Evolutionary conservation across 2,888 invertebrate species (phyloP).

Genomic region (Shargacucullia verbasci): DNA sequence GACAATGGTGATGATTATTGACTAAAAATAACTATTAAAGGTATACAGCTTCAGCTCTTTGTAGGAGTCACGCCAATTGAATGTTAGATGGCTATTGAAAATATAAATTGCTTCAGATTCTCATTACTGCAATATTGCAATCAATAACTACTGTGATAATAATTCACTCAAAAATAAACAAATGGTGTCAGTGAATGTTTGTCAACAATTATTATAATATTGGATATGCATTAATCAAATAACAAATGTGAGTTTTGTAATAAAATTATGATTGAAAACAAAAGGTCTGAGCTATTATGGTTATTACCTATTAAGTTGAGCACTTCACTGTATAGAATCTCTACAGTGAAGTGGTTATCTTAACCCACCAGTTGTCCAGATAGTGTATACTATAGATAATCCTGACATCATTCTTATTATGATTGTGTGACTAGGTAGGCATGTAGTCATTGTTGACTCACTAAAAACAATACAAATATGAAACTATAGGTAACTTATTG

Average conservation of each 20-base stretch:
- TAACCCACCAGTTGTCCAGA: no score
- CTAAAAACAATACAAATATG: conserved; percentile 9
- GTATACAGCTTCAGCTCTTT: no score
- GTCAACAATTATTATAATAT: conserved; percentile 4
- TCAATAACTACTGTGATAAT: conserved; percentile 4
- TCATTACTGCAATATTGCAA: conserved; percentile 8
- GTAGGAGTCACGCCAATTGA: no score
- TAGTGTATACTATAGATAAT: neutral
- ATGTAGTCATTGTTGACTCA: conserved; percentile 36
- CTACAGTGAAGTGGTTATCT: no score
- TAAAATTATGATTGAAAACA: no score
- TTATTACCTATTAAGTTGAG: no score
- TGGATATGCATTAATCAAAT: neutral
- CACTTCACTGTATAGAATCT: no score
- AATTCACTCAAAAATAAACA: neutral
- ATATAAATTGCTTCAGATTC: conserved; percentile 11
- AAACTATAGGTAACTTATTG: neutral
- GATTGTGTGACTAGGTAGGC: conserved; percentile 10
- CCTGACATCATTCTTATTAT: conserved; percentile 31
- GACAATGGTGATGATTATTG: no score
- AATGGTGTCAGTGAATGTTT: neutral
- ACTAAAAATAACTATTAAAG: no score
- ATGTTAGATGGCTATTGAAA: no score
- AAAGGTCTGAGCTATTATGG: no score
- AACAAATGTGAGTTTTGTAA: no score